These are phyloP conservation scores for Palloptera scutellata DNA, from an alignment of 2,888 invertebrate genomes.

Conservation along the genomic window DNA sequence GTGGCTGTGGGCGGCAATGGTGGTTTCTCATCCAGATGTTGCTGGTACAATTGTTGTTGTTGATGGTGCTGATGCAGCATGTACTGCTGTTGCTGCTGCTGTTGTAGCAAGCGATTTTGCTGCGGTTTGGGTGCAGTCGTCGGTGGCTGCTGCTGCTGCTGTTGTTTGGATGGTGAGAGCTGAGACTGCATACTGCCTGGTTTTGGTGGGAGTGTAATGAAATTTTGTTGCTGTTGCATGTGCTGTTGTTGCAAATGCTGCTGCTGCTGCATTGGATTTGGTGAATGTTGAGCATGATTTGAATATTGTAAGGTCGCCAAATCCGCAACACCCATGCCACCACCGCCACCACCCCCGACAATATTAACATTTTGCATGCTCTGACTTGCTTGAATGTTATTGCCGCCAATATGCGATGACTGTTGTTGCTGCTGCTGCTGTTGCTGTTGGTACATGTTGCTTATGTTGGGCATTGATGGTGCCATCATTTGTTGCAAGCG, in stretches of 20 bases:
- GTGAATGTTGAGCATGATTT: conserved; percentile 38
- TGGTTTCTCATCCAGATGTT: conserved; percentile 63
- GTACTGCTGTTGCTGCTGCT: conserved; percentile 38
- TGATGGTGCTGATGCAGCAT: conserved; percentile 30
- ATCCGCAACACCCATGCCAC: conserved; percentile 34
- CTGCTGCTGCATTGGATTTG: conserved; percentile 72
- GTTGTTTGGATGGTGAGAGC: conserved; percentile 48
- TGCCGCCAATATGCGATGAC: conserved; percentile 34
- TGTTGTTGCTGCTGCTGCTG: conserved; percentile 52
- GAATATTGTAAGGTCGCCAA: conserved; percentile 25
- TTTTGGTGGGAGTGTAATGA: conserved; percentile 56
- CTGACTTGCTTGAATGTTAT: conserved; percentile 51
- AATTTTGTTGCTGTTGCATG: conserved; percentile 53
- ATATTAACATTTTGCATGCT: conserved; percentile 64
- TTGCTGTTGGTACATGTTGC: conserved; percentile 55
- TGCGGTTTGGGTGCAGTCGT: conserved; percentile 45
- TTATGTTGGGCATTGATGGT: conserved; percentile 65
- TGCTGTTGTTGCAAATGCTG: conserved; percentile 61
- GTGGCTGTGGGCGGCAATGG: conserved; percentile 76
- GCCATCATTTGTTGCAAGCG: conserved; percentile 64
- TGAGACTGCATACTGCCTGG: conserved; percentile 47
- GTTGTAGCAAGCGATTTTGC: conserved; percentile 41
- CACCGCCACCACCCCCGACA: conserved; percentile 19
- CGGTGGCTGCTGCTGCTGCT: conserved; percentile 45
- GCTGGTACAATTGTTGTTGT: conserved; percentile 34